These are phyloP conservation scores for Phaethon lepturus DNA, from an alignment of 2,113 vertebrate genomes.

Conservation along the genomic window DNA sequence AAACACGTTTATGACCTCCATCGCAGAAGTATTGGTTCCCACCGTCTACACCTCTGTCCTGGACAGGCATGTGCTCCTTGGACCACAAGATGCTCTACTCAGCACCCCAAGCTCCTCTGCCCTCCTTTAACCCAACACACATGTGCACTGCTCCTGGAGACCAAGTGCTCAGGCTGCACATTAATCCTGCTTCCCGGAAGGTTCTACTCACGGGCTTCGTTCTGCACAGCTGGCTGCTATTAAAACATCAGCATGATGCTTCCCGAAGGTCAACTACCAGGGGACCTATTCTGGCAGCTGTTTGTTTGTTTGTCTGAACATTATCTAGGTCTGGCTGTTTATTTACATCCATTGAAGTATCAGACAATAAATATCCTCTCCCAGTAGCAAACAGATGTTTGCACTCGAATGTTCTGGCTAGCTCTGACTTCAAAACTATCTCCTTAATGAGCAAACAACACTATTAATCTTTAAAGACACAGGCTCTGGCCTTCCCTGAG, in stretches of 20 bases:
- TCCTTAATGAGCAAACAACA: constrained; percentile 79
- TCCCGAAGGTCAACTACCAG: constrained; percentile 77
- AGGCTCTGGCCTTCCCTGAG: background rate
- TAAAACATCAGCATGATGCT: constrained; percentile 74
- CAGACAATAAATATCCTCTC: constrained; percentile 82
- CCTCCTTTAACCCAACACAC: background rate
- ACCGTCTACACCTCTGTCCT: accelerated
- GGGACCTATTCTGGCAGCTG: constrained; percentile 79
- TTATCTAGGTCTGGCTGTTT: constrained; percentile 78
- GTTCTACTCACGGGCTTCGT: background rate
- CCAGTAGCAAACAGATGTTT: constrained; percentile 84
- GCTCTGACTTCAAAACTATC: constrained; percentile 68
- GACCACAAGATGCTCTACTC: background rate
- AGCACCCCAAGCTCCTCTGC: background rate
- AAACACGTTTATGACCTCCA: background rate
- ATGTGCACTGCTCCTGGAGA: background rate
- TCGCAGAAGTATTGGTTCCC: background rate
- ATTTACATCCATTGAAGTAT: constrained; percentile 81
- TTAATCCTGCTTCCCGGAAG: constrained; percentile 21
- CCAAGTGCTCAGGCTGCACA: background rate
- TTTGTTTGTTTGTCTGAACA: constrained; percentile 81
- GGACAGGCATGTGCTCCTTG: accelerated
- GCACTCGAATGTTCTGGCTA: constrained; percentile 70
- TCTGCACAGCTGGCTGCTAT: constrained; percentile 70
- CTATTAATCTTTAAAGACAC: constrained; percentile 73